Evolutionary conservation across 2,797 vertebrate species (phyloP), one percentile per base, ranked within the genome.

Genomic region (Anabas testudineus): DNA sequence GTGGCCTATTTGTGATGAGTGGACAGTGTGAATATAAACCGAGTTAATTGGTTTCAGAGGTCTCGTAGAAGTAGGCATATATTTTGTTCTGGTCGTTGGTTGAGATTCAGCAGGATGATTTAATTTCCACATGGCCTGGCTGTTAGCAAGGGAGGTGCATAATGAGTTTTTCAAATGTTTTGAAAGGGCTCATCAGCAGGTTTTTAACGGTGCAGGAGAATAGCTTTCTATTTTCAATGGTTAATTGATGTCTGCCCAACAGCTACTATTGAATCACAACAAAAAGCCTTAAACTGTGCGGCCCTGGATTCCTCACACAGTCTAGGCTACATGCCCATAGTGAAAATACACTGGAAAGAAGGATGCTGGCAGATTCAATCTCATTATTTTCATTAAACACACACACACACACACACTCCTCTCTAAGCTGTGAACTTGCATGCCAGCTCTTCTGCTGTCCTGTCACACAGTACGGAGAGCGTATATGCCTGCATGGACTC

Each of bases 341-440:
- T 74, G 43, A 80, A 74, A 67, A 85, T 14, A 65, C 70, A 77
- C 64, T 57, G 62, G 64, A 66, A 71, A 60, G 54, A 66, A 69
- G 43, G 41, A 61, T 55, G 45, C 79, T 81, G 76, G 79, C 74
- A 56, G 66, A 78, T 84, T 70, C 58, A 71, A 26, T 84, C 86
- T 87, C 77, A 80, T 90, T 89, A 88, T 88, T 89, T 87, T 80
- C 81, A 83, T 82, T 41, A 74, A 60, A 71, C 28, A 54, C 64
- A 66, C 63, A 69, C 54, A 63, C 61, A 71, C 49, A 74, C 10
- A 71, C 32, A 54, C 57, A 61, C 76, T 78, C 28, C 47, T 80
- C 32, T 66, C 68, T 36, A 37, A n/a, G n/a, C n/a, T n/a, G n/a
- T n/a, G 37, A 80, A 74, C 73, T 46, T 58, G 51, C 65, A 57